Percentiles rank a stretch among this genome's conserved stretches.
Evolutionary conservation across 1,140 invertebrate species (phyloP).

Genomic region (Heliconius melpomene): DNA sequence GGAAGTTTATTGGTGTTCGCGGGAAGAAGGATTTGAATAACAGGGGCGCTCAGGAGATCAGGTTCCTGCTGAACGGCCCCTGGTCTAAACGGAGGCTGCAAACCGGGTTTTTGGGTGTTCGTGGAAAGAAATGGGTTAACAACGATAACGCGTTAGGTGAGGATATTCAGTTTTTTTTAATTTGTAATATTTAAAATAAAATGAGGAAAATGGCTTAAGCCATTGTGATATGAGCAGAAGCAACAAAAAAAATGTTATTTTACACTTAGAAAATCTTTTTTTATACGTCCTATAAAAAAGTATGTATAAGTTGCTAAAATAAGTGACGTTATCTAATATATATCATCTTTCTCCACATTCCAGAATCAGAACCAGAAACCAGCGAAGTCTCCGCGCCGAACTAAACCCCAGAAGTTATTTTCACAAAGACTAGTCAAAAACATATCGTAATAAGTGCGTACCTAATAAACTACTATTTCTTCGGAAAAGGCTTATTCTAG

Average conservation of each 20-base stretch:
- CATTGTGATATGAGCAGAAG: too few species aligned
- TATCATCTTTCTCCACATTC: constrained; percentile 32
- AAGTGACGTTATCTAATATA: not conserved
- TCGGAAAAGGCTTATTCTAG: constrained; percentile 57
- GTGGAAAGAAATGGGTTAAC: constrained; percentile 72
- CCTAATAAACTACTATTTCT: constrained; percentile 14
- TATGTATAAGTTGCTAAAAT: not conserved
- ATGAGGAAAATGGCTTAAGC: too few species aligned
- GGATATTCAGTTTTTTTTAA: not conserved
- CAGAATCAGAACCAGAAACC: constrained; percentile 59
- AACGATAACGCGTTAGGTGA: constrained; percentile 46
- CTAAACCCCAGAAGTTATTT: constrained; percentile 41
- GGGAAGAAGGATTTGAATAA: constrained; percentile 83
- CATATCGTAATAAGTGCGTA: constrained; percentile 33
- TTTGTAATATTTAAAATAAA: too few species aligned
- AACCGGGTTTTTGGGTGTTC: constrained; percentile 72
- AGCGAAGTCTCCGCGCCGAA: constrained; percentile 51
- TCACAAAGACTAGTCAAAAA: constrained; percentile 44
- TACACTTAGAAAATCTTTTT: too few species aligned
- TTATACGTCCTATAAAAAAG: too few species aligned
- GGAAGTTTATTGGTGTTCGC: constrained; percentile 85
- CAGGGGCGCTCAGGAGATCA: constrained; percentile 59
- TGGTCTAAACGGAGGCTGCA: constrained; percentile 70
- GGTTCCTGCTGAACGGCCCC: constrained; percentile 64
- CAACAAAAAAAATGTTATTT: too few species aligned